A percentile compares a stretch with the other conserved stretches of the same genome.
phyloP scores from a whole-genome alignment of 2,797 vertebrate species.

The Etheostoma perlongum region DNA sequence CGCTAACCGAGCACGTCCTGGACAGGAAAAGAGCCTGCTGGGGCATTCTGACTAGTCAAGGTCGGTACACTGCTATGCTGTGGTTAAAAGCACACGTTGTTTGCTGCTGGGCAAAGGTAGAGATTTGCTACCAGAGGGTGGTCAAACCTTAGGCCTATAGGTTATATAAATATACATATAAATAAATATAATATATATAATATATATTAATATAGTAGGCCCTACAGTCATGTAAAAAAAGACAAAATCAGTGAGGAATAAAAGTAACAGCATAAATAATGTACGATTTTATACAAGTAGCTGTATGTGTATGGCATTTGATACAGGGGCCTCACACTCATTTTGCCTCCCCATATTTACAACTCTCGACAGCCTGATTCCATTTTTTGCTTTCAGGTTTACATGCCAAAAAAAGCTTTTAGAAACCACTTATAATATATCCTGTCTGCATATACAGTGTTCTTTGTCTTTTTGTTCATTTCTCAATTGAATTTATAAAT shows the following conservation, averaged over 20 bases:
- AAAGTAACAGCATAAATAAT: background rate
- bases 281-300: background rate
- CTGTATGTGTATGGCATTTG: background rate
- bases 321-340: background rate
- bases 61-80: slow-evolving; percentile 81
- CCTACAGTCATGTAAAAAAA: background rate
- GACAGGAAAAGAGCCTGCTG: slow-evolving; percentile 89
- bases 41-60: slow-evolving; percentile 96
- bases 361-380: background rate
- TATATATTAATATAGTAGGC: too few species aligned
- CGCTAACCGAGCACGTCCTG: slow-evolving; percentile 72
- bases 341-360: background rate
- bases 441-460: too few species aligned
- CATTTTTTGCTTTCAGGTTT: background rate
- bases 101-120: background rate
- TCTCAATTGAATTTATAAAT: too few species aligned
- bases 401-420: background rate
- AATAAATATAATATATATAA: too few species aligned
- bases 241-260: background rate
- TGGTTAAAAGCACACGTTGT: background rate
- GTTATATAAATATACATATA: too few species aligned
- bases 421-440: too few species aligned
- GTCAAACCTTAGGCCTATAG: background rate
- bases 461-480: too few species aligned
- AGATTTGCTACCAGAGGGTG: background rate